phyloP scores from a whole-genome alignment of 2,797 vertebrate genomes.

The Picus viridis region DNA sequence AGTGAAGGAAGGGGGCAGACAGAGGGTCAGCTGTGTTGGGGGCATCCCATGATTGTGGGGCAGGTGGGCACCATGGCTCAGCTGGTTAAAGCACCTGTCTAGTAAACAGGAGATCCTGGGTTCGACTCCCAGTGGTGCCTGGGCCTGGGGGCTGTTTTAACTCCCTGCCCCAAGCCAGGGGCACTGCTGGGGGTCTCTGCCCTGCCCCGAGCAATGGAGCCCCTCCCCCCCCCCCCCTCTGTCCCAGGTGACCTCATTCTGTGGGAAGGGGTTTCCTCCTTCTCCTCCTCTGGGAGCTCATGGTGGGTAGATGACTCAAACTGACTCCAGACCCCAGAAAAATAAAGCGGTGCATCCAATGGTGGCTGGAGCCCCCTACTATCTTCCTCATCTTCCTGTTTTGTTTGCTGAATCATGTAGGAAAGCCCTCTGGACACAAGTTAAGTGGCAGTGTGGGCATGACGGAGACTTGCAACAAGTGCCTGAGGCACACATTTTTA shows the following conservation, averaged over 20 bases:
- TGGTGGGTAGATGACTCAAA: neutral
- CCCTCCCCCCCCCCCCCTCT: neutral
- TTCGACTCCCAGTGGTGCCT: neutral
- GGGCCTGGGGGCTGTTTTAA: neutral
- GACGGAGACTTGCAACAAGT: neutral
- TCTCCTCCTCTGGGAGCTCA: neutral
- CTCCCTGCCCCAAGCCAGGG: neutral
- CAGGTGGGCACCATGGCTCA: neutral
- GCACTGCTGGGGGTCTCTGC: neutral
- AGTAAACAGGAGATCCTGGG: neutral
- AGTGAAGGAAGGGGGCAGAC: rapidly evolving
- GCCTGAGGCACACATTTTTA: rapidly evolving
- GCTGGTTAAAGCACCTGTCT: neutral
- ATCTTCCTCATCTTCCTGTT: neutral
- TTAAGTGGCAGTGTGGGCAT: no score
- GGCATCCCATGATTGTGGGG: no score
- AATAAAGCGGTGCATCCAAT: neutral
- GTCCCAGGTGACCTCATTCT: rapidly evolving
- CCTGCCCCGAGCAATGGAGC: rapidly evolving
- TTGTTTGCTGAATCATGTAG: neutral
- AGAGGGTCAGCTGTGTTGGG: neutral
- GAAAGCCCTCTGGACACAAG: neutral
- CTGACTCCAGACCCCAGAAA: neutral
- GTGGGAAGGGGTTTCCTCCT: neutral
- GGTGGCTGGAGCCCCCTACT: neutral